Conservation (phyloP, 2,797 vertebrate species). For the Orestias chungarensis region DNA sequence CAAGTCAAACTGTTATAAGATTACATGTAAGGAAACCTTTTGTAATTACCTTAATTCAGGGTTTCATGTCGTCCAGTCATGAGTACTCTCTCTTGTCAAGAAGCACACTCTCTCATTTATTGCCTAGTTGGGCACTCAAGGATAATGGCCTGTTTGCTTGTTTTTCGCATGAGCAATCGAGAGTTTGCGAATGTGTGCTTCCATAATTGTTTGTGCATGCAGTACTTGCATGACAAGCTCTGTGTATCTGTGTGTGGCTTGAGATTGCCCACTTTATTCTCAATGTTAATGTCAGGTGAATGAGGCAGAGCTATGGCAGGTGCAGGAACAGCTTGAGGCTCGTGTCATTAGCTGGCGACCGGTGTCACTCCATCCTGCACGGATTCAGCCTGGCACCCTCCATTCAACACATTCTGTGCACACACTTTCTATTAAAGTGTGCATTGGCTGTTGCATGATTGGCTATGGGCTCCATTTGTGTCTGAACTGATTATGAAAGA, state of each 20-base stretch:
- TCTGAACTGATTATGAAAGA: constrained; percentile 51
- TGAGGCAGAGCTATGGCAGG: constrained; percentile 69
- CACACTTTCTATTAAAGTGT: constrained; percentile 54
- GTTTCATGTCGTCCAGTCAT: constrained; percentile 31
- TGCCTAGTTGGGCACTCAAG: constrained; percentile 71
- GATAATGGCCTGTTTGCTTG: constrained; percentile 70
- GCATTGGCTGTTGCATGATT: constrained; percentile 43
- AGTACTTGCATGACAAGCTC: constrained; percentile 30
- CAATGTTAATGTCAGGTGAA: constrained; percentile 71
- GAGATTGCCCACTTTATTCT: constrained; percentile 42
- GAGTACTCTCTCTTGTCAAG: constrained; percentile 37
- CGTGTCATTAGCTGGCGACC: constrained; percentile 71
- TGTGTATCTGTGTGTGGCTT: constrained; percentile 27
- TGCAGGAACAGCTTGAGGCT: constrained; percentile 77
- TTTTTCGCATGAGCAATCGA: constrained; percentile 40
- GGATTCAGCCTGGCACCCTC: constrained; percentile 61
- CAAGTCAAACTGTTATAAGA: neutral
- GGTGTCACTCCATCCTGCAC: constrained; percentile 64
- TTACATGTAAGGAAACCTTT: constrained; percentile 6
- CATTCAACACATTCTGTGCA: constrained; percentile 57
- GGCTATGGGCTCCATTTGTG: constrained; percentile 30
- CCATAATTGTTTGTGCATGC: constrained; percentile 7
- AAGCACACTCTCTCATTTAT: constrained; percentile 57
- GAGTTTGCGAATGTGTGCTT: constrained; percentile 28
- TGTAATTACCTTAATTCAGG: constrained; percentile 14